phyloP scores from a whole-genome alignment of 2,113 vertebrate species.

The Bungarus multicinctus region DNA sequence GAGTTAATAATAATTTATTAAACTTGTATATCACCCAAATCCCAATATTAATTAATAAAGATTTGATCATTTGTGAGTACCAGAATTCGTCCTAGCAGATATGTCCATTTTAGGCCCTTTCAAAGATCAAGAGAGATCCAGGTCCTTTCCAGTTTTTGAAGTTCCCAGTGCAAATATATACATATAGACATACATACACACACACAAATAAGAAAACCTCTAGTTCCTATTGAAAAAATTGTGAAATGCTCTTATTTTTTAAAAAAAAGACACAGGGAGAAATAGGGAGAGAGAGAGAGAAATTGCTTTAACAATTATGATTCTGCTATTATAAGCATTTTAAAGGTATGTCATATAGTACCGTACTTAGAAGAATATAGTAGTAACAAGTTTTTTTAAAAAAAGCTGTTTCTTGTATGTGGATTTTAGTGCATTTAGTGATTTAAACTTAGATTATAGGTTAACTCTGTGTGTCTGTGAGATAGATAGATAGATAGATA shows the following conservation, averaged over 20 bases:
- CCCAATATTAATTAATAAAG: background rate
- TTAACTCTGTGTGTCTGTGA: no score
- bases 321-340: background rate
- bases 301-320: background rate
- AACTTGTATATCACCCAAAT: background rate
- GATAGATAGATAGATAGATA: no score
- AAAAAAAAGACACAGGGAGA: background rate
- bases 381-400: background rate
- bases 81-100: background rate
- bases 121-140: background rate
- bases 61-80: background rate
- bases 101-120: background rate
- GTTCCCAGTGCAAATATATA: no score
- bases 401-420: background rate
- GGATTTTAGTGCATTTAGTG: background rate
- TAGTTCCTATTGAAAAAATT: background rate
- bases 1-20: background rate
- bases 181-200: background rate
- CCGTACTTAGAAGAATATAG: background rate
- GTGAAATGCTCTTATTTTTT: background rate
- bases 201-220: background rate
- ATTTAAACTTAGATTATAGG: no score
- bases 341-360: background rate
- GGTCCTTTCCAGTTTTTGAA: background rate
- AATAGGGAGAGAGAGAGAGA: background rate